A percentile compares a stretch with the other conserved stretches of the same genome.
phyloP scores from a whole-genome alignment of 2,888 invertebrate genomes.

The Melipona beecheii region DNA sequence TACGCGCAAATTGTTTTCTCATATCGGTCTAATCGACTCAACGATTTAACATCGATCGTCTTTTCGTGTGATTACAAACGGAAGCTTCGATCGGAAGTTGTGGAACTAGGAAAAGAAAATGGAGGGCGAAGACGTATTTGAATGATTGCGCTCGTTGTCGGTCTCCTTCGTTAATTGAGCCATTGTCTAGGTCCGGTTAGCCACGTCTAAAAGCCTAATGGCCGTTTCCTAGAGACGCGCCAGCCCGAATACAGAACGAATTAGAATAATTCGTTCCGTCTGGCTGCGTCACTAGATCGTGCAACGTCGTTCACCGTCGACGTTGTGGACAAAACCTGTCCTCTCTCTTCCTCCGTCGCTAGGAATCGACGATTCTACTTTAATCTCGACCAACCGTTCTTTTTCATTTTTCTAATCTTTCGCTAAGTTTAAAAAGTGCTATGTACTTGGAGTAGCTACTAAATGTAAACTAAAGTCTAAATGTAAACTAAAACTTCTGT shows the following conservation, averaged over 20 bases:
- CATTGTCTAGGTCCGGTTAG: slow-evolving; percentile 75
- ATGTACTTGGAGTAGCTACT: neutral
- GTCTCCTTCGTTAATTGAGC: slow-evolving; percentile 67
- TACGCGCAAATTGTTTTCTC: no score
- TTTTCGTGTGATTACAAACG: neutral
- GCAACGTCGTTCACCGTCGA: slow-evolving; percentile 26
- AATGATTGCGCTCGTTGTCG: slow-evolving; percentile 55
- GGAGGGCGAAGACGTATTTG: slow-evolving; percentile 19
- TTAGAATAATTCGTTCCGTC: slow-evolving; percentile 81
- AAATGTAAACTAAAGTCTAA: neutral
- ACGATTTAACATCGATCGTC: neutral
- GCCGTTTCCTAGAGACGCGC: slow-evolving; percentile 76
- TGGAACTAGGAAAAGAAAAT: slow-evolving; percentile 13
- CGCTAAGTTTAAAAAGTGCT: neutral
- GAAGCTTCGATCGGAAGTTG: slow-evolving; percentile 19
- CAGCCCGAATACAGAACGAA: slow-evolving; percentile 77
- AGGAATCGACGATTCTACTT: slow-evolving; percentile 34
- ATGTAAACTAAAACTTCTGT: no score
- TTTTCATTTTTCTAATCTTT: neutral
- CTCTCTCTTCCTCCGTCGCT: neutral
- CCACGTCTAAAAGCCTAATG: slow-evolving; percentile 74
- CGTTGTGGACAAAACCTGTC: neutral
- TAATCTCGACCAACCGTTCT: slow-evolving; percentile 10
- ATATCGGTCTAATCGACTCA: neutral
- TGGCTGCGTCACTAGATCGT: slow-evolving; percentile 70